Evolutionary conservation across 37 sponge, comb jelly and placozoan species (phyloP).

Genomic region (Hexactinellida sp.): DNA sequence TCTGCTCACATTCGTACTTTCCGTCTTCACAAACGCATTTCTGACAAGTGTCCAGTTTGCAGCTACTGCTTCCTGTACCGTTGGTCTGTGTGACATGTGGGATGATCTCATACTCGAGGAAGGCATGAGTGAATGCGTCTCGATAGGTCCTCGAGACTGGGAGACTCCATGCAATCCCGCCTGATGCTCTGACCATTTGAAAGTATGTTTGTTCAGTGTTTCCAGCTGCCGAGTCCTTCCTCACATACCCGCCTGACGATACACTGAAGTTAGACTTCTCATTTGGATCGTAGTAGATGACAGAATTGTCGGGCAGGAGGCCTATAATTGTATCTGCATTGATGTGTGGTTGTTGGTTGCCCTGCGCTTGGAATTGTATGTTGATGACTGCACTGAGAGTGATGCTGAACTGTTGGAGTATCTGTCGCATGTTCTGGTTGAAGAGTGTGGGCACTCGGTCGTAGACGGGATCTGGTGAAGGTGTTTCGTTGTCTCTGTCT

Average conservation of each 20-base stretch:
- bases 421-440: neutral
- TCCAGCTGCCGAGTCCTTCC: neutral
- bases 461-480: neutral
- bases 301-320: neutral
- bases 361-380: neutral
- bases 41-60: neutral
- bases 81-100: neutral
- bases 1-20: neutral
- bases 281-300: neutral
- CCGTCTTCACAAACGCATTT: neutral
- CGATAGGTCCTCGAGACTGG: neutral
- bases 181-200: neutral
- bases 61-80: neutral
- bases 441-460: conserved; percentile 5
- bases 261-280: neutral
- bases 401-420: conserved; percentile 17
- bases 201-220: conserved; percentile 13
- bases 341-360: conserved; percentile 19
- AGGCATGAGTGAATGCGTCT: neutral
- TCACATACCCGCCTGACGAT: neutral
- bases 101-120: neutral
- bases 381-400: conserved; percentile 14
- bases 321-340: neutral
- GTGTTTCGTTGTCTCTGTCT: conserved; percentile 13
- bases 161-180: conserved; percentile 9